Conservation (phyloP, 2,113 vertebrate species). For the Falcunculus frontatus region DNA sequence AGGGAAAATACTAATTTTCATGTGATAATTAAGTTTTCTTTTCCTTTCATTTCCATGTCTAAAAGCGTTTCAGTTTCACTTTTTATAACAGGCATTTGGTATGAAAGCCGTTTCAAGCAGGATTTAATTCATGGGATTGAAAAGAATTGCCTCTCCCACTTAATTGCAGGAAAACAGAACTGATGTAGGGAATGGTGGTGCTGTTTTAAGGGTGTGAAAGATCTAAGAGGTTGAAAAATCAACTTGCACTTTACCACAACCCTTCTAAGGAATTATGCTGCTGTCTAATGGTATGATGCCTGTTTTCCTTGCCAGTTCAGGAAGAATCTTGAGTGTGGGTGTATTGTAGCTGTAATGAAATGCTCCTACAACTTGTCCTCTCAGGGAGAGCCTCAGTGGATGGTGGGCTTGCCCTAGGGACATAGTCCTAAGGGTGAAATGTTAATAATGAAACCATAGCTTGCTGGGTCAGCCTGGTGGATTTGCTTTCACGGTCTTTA, state of each 20-base stretch:
- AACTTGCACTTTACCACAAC: background rate
- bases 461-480: background rate
- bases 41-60: slow-evolving; percentile 81
- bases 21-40: slow-evolving; percentile 81
- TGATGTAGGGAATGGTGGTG: background rate
- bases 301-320: background rate
- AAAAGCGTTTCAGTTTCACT: slow-evolving; percentile 73
- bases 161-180: slow-evolving; percentile 68
- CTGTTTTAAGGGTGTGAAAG: background rate
- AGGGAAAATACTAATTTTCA: slow-evolving; percentile 77
- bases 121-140: slow-evolving; percentile 68
- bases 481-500: background rate
- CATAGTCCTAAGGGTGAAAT: background rate
- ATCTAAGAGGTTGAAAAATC: background rate
- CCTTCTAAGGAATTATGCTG: background rate
- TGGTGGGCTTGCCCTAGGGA: background rate
- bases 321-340: background rate
- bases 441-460: background rate
- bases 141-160: slow-evolving; percentile 70
- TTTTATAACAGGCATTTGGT: slow-evolving; percentile 4
- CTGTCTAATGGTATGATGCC: background rate
- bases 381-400: background rate
- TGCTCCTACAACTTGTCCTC: background rate
- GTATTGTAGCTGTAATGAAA: background rate
- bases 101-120: slow-evolving; percentile 57